Evolutionary conservation across 2,888 invertebrate species (phyloP).

Genomic region (Elmis aenea): DNA sequence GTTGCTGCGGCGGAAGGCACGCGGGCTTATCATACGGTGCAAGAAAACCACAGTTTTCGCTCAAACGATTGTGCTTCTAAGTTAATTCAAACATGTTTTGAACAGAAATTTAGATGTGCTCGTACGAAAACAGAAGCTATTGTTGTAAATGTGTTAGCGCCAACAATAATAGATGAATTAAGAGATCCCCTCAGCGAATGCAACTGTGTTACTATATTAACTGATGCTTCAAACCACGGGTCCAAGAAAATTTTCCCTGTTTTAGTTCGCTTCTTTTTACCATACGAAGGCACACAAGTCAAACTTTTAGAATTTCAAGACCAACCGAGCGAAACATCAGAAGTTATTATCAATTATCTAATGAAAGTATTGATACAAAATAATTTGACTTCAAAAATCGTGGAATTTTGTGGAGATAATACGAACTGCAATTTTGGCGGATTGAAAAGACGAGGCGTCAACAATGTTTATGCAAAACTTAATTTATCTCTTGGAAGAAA

Average conservation of each 20-base stretch:
- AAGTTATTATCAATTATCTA: constrained; percentile 25
- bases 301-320: constrained; percentile 22
- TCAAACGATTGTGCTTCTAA: constrained; percentile 27
- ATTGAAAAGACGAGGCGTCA: too few species aligned
- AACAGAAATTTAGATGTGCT: constrained; percentile 32
- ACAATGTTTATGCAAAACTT: too few species aligned
- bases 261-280: too few species aligned
- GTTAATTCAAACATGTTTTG: constrained; percentile 29
- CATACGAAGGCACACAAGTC: too few species aligned
- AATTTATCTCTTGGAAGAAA: too few species aligned
- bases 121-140: constrained; percentile 31
- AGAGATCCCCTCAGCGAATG: constrained; percentile 2
- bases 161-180: constrained; percentile 19
- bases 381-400: too few species aligned
- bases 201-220: constrained; percentile 6
- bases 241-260: too few species aligned
- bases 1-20: constrained; percentile 20
- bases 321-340: constrained; percentile 28
- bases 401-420: too few species aligned
- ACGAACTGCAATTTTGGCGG: too few species aligned
- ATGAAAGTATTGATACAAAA: too few species aligned
- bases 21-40: constrained; percentile 22
- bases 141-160: constrained; percentile 30
- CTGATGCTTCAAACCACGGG: constrained; percentile 35
- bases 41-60: constrained; percentile 27